Conservation (phyloP, 2,797 vertebrate genomes). For the Oreochromis mossambicus region DNA sequence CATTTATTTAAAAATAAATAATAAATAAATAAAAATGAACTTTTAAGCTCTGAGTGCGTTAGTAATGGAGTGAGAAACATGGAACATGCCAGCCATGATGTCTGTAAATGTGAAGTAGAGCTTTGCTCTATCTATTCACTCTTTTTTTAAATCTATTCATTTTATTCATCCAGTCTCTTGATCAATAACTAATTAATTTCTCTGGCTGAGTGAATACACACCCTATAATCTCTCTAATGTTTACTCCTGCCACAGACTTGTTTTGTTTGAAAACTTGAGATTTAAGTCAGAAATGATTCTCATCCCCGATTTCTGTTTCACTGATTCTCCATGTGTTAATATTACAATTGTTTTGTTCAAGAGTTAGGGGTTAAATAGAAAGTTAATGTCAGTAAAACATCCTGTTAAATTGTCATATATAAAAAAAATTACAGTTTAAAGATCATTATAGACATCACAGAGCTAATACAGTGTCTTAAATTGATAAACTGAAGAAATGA, state of each 20-base stretch:
- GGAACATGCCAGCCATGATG: constrained; percentile 67
- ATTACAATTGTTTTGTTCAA: constrained; percentile 10
- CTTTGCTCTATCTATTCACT: constrained; percentile 62
- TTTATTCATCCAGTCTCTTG: constrained; percentile 64
- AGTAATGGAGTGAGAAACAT: constrained; percentile 64
- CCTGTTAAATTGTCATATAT: background rate
- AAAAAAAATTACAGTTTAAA: background rate
- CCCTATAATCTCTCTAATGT: constrained; percentile 50
- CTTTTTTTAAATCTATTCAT: constrained; percentile 74
- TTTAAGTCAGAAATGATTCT: constrained; percentile 13
- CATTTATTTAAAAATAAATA: background rate
- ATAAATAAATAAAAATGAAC: background rate
- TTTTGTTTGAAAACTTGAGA: constrained; percentile 46
- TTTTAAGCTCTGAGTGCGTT: background rate
- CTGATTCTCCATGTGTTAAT: constrained; percentile 2
- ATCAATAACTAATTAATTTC: constrained; percentile 84
- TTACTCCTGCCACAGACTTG: constrained; percentile 33
- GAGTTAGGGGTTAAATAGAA: background rate
- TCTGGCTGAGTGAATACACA: constrained; percentile 59
- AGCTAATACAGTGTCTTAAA: background rate
- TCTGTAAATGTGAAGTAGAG: constrained; percentile 59
- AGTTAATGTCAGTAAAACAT: background rate
- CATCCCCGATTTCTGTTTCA: background rate
- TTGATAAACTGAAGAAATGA: background rate
- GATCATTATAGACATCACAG: background rate